Percentiles rank a stretch among this genome's conserved stretches.
Evolutionary conservation across 2,113 vertebrate species (phyloP).

Genomic region (Petrocephalus microphthalmus): DNA sequence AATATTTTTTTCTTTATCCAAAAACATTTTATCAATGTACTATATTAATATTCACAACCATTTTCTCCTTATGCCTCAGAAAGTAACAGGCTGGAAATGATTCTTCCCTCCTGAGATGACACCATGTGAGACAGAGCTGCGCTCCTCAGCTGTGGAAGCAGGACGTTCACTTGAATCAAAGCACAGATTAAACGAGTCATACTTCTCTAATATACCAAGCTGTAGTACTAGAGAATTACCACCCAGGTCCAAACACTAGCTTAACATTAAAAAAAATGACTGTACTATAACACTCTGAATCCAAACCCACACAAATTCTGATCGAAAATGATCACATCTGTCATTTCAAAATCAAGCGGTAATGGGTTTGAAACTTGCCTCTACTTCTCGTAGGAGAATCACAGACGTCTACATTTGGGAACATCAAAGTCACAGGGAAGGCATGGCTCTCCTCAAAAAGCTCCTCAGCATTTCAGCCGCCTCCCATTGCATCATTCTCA

Average conservation of each 20-base stretch:
- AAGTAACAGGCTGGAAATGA: slow-evolving; percentile 45
- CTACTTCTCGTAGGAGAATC: not conserved
- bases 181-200: not conserved
- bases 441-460: not conserved
- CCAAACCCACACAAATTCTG: not conserved
- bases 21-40: slow-evolving; percentile 54
- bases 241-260: not conserved
- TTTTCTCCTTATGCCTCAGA: slow-evolving; percentile 43
- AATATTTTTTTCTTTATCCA: slow-evolving; percentile 67
- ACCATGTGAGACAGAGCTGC: slow-evolving; percentile 16
- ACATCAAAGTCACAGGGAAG: slow-evolving; percentile 4
- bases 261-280: not conserved
- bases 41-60: slow-evolving; percentile 36
- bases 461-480: not conserved
- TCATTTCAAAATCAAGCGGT: slow-evolving; percentile 33
- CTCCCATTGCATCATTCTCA: not conserved
- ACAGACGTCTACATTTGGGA: not conserved
- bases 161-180: not conserved
- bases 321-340: slow-evolving; percentile 30
- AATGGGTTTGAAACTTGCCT: not conserved
- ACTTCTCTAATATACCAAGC: not conserved
- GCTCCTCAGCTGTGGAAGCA: not conserved
- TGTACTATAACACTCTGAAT: not conserved
- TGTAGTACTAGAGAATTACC: not conserved
- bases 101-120: slow-evolving; percentile 52